These are phyloP conservation scores for Urechis unicinctus DNA, from an alignment of 2,888 invertebrate genomes.

Conservation along the genomic window DNA sequence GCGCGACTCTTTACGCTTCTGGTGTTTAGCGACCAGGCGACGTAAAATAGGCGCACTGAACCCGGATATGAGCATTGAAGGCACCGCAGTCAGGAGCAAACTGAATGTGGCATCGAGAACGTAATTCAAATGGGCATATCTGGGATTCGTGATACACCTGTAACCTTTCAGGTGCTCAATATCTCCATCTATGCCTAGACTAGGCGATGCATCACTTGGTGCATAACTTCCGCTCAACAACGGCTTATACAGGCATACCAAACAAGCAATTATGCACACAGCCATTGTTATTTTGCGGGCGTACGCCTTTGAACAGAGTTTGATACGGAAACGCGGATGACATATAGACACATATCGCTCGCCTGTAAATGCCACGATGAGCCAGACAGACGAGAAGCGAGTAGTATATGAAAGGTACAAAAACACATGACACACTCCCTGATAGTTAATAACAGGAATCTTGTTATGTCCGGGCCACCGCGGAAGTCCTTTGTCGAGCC, in stretches of 20 bases:
- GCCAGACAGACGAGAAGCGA: slow-evolving; percentile 41
- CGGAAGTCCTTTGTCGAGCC: slow-evolving; percentile 31
- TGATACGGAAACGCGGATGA: slow-evolving; percentile 30
- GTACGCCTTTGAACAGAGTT: slow-evolving; percentile 30
- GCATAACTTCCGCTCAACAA: slow-evolving; percentile 22
- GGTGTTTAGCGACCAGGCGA: slow-evolving; percentile 25
- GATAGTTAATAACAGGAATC: slow-evolving; percentile 28
- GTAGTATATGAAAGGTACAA: slow-evolving; percentile 60
- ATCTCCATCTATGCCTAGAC: too few relatives aligned
- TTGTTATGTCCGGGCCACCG: slow-evolving; percentile 16
- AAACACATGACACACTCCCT: slow-evolving; percentile 67
- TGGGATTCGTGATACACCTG: slow-evolving; percentile 8
- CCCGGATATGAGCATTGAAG: slow-evolving; percentile 12
- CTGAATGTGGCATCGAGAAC: slow-evolving; percentile 36
- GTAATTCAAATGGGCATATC: slow-evolving; percentile 25
- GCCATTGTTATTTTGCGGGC: slow-evolving; percentile 30
- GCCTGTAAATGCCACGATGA: slow-evolving; percentile 39
- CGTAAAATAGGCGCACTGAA: slow-evolving; percentile 37
- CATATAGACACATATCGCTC: slow-evolving; percentile 43
- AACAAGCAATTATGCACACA: too few relatives aligned
- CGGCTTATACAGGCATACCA: slow-evolving; percentile 33
- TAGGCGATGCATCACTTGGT: neutral
- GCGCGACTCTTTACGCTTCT: slow-evolving; percentile 12
- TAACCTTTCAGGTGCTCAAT: too few relatives aligned
- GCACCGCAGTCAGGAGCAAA: slow-evolving; percentile 16